These are phyloP conservation scores for Petrocephalus microphthalmus DNA, from an alignment of 2,113 vertebrate genomes.

Conservation along the genomic window DNA sequence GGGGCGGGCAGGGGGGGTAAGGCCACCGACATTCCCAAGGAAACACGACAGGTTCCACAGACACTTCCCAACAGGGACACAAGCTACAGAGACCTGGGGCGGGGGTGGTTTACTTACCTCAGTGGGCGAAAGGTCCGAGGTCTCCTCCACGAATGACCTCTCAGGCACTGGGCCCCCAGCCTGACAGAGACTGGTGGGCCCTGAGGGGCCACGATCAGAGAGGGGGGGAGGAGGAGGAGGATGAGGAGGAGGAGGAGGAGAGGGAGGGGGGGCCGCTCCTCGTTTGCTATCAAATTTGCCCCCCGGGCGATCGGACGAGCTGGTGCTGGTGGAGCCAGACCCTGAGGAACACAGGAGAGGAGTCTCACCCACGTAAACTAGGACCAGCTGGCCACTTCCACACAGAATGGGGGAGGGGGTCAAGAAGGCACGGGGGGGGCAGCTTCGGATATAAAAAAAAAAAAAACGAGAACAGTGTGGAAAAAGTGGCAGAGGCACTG, in stretches of 20 bases:
- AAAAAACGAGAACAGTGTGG: conserved; percentile 47
- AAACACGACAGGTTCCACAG: conserved; percentile 2
- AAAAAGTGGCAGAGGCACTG: conserved; percentile 42
- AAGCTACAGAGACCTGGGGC: neutral
- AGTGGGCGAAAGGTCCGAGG: conserved; percentile 31
- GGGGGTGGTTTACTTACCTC: conserved; percentile 34
- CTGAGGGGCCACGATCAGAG: conserved; percentile 50
- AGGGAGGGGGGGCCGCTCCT: conserved; percentile 60
- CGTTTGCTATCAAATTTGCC: conserved; percentile 69
- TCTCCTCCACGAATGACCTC: conserved; percentile 45
- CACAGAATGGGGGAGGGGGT: conserved; percentile 57
- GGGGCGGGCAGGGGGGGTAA: neutral
- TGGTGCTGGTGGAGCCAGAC: conserved; percentile 70
- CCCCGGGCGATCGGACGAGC: conserved; percentile 57
- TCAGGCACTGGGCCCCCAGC: conserved; percentile 55
- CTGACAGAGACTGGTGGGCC: conserved; percentile 47
- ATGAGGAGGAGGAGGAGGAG: conserved; percentile 45
- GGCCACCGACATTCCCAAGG: neutral
- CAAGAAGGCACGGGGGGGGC: conserved; percentile 42
- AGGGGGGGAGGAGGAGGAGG: conserved; percentile 49
- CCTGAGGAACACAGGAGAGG: conserved; percentile 89
- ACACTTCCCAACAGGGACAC: neutral
- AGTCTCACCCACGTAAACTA: conserved; percentile 77
- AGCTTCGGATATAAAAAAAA: conserved; percentile 26
- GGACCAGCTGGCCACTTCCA: conserved; percentile 67